Evolutionary conservation across 2,113 vertebrate genomes (phyloP).

Genomic region (Nesospiza acunhae): DNA sequence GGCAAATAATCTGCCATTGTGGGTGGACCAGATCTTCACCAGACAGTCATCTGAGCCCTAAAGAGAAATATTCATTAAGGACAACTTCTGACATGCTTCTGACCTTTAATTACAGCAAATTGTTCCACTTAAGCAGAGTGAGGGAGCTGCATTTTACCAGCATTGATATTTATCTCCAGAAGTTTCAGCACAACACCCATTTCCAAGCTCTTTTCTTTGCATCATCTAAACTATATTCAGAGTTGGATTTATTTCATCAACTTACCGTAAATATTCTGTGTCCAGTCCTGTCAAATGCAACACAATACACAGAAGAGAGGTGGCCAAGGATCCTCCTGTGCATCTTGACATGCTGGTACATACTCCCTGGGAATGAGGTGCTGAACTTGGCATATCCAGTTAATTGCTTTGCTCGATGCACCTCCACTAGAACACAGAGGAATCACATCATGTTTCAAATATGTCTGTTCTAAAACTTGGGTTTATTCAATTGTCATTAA

Average conservation of each 20-base stretch:
- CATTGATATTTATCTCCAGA: not conserved
- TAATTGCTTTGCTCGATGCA: conserved; percentile 86
- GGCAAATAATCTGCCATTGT: conserved; percentile 91
- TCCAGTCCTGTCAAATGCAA: conserved; percentile 95
- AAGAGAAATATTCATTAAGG: not conserved
- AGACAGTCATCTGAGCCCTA: conserved; percentile 98
- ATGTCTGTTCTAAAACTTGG: not conserved
- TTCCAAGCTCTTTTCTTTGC: not conserved
- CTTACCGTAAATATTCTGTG: conserved; percentile 98
- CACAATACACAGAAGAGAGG: conserved; percentile 98
- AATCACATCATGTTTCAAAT: not conserved
- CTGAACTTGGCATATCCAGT: conserved; percentile 87
- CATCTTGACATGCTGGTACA: conserved; percentile 94
- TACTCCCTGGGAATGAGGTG: conserved; percentile 87
- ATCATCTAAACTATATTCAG: not conserved
- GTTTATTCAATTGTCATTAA: not conserved
- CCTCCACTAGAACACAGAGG: conserved; percentile 83
- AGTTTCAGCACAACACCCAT: not conserved
- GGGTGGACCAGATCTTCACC: conserved; percentile 98
- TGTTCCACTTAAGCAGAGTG: accelerated
- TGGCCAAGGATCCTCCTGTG: conserved; percentile 95
- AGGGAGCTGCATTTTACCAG: not conserved
- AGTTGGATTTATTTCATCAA: conserved; percentile 9
- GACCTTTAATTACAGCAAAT: not conserved
- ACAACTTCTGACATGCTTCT: not conserved